Evolutionary conservation across 2,888 invertebrate genomes (phyloP), one percentile per base, ranked within the genome.

Genomic region (Caenorhabditis sp.): DNA sequence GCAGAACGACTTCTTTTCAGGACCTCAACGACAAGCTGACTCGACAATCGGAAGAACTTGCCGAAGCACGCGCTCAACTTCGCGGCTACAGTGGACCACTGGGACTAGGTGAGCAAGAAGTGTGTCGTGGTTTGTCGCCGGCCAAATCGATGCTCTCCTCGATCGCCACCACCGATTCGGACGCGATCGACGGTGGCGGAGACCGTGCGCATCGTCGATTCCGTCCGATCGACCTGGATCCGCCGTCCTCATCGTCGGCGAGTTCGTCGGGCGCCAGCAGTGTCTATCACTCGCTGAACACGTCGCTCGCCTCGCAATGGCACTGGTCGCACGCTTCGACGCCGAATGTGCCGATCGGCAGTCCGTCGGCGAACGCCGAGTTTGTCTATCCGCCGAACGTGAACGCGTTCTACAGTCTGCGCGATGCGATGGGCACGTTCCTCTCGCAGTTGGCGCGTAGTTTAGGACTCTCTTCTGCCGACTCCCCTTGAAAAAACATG

Each of bases 31-130:
- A 85, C 53, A 85, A 86, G 56, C 55, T 85, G 35, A 66, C 78
- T 22, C 83, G 86, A 32, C 82, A 86, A 61, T 61, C 80, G 17
- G 85, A 86, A 48, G 85, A 87, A 59, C 65, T 87, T 32, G 65
- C 78, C 15, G 86, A 87, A 43, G 77, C 82, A 1, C 81, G 83
- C 11, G 84, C 85, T 4, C 83, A 87, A 56, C 77, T 85, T 24
- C 84, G 87, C 13, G 87, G 86, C 15, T 85, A 83, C 74, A 58
- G 68, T 55, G 72, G 79, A 37, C 74, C 78, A 35, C 55, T 76
- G 22, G 78, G 76, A 65, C 65, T 81, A 70, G 78, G 80, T 80
- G 78, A 78, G 78, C 55, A 43, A 48, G 52, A 53, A 55, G 50
- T 71, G 53, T 68, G 68, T 62, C 68, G 76, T 72, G 66, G 58